These are phyloP conservation scores for Euura saliciscinereae DNA, from an alignment of 1,140 invertebrate species.

Conservation along the genomic window DNA sequence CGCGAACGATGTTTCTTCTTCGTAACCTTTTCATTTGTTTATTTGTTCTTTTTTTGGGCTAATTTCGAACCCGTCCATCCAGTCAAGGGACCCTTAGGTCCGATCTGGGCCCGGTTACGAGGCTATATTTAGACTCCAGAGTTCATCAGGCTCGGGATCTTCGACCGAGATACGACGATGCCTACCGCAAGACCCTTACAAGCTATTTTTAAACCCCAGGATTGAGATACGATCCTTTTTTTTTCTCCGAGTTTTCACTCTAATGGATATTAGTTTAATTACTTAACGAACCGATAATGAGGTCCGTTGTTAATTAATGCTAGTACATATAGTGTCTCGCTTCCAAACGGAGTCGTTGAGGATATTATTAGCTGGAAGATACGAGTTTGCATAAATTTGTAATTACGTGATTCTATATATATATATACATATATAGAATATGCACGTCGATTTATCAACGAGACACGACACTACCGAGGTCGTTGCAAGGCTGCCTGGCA, in stretches of 20 bases:
- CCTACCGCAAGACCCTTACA: too few relatives aligned
- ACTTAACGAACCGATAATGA: too few relatives aligned
- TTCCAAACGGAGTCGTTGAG: neutral
- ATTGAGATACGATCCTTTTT: too few relatives aligned
- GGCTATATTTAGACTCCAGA: neutral
- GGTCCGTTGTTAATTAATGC: too few relatives aligned
- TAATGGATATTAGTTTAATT: too few relatives aligned
- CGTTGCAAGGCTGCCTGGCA: neutral
- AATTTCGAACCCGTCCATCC: neutral
- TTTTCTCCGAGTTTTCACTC: too few relatives aligned
- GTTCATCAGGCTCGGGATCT: neutral
- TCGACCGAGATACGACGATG: neutral
- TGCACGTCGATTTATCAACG: neutral
- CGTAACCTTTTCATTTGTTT: slow-evolving; percentile 9
- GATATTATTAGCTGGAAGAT: neutral
- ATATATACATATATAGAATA: neutral
- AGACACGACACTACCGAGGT: neutral
- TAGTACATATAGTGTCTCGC: neutral
- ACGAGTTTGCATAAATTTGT: slow-evolving; percentile 3
- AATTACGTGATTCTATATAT: neutral
- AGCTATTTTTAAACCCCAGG: too few relatives aligned
- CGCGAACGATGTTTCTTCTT: too few relatives aligned
- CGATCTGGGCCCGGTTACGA: neutral
- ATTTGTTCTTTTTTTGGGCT: slow-evolving; percentile 4
- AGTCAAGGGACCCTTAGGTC: too few relatives aligned